phyloP scores from a whole-genome alignment of 2,797 vertebrate genomes.

The Tarsius wallacei region DNA sequence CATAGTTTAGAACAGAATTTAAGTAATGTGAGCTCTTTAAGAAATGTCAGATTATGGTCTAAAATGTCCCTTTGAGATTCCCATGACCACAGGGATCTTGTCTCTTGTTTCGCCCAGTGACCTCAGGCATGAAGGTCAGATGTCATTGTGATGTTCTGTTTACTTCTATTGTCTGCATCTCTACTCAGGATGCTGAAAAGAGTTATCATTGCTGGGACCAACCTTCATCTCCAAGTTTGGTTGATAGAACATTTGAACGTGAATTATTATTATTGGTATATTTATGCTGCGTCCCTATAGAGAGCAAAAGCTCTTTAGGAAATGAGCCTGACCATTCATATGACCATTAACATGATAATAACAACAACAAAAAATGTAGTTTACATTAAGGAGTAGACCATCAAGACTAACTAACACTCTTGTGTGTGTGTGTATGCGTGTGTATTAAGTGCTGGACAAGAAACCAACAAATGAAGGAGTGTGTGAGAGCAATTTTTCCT shows the following conservation, averaged over 20 bases:
- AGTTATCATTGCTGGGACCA: conserved; percentile 77
- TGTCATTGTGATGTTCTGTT: conserved; percentile 67
- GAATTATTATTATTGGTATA: conserved; percentile 81
- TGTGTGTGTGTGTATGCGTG: conserved; percentile 64
- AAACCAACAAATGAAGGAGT: not conserved
- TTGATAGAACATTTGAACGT: conserved; percentile 61
- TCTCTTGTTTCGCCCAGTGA: conserved; percentile 87
- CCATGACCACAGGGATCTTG: conserved; percentile 84
- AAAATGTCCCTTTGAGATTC: conserved; percentile 80
- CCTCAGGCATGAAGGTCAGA: conserved; percentile 87
- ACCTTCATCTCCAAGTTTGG: conserved; percentile 51
- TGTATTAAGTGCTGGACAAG: conserved; percentile 55
- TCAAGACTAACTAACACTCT: conserved; percentile 81
- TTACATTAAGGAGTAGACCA: conserved; percentile 78
- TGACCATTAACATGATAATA: conserved; percentile 15
- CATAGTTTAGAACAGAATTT: conserved; percentile 13
- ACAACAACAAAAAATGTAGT: not conserved
- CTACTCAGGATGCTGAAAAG: conserved; percentile 76
- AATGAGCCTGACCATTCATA: conserved; percentile 35
- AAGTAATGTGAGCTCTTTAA: conserved; percentile 13
- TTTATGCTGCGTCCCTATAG: conserved; percentile 73
- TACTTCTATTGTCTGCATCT: conserved; percentile 81
- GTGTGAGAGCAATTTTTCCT: not conserved
- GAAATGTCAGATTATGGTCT: conserved; percentile 27
- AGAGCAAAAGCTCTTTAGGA: conserved; percentile 70